Evolutionary conservation across 2,888 invertebrate genomes (phyloP), one percentile per base, ranked within the genome.

Genomic region (Drosophila fulvimacula): DNA sequence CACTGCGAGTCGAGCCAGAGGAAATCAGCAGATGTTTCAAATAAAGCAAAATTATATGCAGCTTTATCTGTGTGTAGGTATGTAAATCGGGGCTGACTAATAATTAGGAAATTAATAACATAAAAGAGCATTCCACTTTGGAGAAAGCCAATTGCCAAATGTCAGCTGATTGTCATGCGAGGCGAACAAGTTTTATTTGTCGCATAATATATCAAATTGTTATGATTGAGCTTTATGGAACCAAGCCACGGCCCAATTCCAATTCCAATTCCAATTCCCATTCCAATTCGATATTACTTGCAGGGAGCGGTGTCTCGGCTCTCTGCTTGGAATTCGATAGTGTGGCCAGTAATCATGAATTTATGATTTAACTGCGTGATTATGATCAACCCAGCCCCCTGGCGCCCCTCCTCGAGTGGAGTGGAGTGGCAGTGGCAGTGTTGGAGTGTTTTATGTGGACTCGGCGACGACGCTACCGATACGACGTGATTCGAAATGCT

Each of bases 321-420:
- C 80, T 76, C 86, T 87, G 84, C 71, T 53, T 76, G 64, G 88
- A 86, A 88, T 88, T 72, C 53, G 62, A 65, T 71, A 69, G 73
- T 57, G 76, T 60, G 49, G 68, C 62, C 61, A 48, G 71, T 69
- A 78, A 78, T 78, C 82, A 87, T 78, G 83, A 82, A 90, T 90
- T 89, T 89, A 90, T 90, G 90, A 90, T 88, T 80, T 76, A 83
- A 88, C 69, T 78, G 79, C 87, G 75, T 85, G 90, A 81, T 82
- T 86, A 86, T 82, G 69, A 78, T 67, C 53, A 53, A 2, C 42
- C 21, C 21, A 13, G 7, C 7, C 21, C 21, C 19, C 21, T 13
- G 7, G 13, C 48, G 1, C 52, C 63, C 41, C 41, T 11, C 10
- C 19, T 11, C 11, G 41, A 19, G 30, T 36, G 39, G 59, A 44